Conservation (phyloP, 2,113 vertebrate species). For the Sinocyclocheilus maitianheensis region DNA sequence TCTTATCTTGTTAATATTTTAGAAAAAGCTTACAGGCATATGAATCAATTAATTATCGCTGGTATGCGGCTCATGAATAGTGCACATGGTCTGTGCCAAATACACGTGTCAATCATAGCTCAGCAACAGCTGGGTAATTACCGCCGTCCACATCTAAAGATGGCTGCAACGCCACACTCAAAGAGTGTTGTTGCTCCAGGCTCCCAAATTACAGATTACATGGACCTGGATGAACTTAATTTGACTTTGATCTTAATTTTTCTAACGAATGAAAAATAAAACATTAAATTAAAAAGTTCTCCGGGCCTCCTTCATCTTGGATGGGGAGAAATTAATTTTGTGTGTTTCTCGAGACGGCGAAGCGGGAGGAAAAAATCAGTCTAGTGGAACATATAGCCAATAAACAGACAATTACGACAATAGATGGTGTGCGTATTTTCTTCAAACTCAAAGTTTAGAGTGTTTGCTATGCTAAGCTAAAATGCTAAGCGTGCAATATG, state of each 20-base stretch:
- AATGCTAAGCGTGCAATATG: too few relatives aligned
- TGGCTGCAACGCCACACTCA: slow-evolving; percentile 55
- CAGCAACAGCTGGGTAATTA: slow-evolving; percentile 70
- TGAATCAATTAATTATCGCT: slow-evolving; percentile 75
- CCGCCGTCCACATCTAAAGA: slow-evolving; percentile 62
- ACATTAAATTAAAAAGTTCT: slow-evolving; percentile 62
- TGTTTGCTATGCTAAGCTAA: too few relatives aligned
- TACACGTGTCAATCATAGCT: slow-evolving; percentile 67
- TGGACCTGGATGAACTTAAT: slow-evolving; percentile 70
- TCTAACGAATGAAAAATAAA: slow-evolving; percentile 50
- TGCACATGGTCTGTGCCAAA: slow-evolving; percentile 64
- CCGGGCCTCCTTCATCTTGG: slow-evolving; percentile 22
- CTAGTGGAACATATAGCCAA: not conserved
- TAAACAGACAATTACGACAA: too few relatives aligned
- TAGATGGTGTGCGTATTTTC: too few relatives aligned
- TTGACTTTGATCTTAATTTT: slow-evolving; percentile 70
- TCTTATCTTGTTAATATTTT: slow-evolving; percentile 72
- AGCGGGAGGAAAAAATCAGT: not conserved
- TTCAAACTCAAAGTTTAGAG: too few relatives aligned
- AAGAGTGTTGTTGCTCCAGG: slow-evolving; percentile 65
- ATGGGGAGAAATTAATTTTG: slow-evolving; percentile 36
- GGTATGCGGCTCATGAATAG: slow-evolving; percentile 72
- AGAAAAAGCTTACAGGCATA: slow-evolving; percentile 72
- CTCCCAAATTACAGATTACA: slow-evolving; percentile 69
- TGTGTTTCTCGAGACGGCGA: not conserved